Evolutionary conservation across 2,888 invertebrate species (phyloP), one percentile per base, ranked within the genome.

Genomic region (Blomia tropicalis): DNA sequence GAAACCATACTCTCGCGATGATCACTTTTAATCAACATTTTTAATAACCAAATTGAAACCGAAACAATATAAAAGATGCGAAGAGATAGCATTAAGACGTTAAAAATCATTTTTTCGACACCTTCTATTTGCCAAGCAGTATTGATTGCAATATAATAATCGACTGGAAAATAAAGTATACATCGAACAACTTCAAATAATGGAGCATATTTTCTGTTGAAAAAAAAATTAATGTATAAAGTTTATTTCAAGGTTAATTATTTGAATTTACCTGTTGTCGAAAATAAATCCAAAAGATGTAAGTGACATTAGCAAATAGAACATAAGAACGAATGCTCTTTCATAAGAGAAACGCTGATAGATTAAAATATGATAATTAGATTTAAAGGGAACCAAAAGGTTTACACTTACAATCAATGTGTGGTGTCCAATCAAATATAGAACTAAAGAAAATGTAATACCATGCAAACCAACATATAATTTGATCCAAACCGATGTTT

Each of bases 251-350:
- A 7, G 36, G 22, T 11, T 11, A 27, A 32, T 17, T 41, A 11
- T n/a, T 5, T 5, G 22, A 7, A 56, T 41, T 19, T 11, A 59
- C 59, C 43, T 54, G n/a, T 23, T 27, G 22, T 59, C 59, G 25
- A 59, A 59, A 4, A 59, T 59, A 29, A 43, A 36, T 2, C 59
- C 59, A 32, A 59, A 59, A 23, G 59, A 59, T 7, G 59, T 59
- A 22, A 59, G n/a, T 2, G 23, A 17, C 25, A 25, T 43, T 11
- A 59, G 14, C 2, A 56, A 22, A 23, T 27, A 59, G 2, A 43
- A 27, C 5, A 59, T 44, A 2, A 11, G 22, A 7, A 59, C 7
- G 11, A 44, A n/a, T 5, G 43, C 41, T 56, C n/a, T 59, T 43
- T 2, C 14, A 4, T 36, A 43, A 19, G 59, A 43, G 29, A 58